A percentile compares a stretch with the other conserved stretches of the same genome.
Conservation (phyloP, 2,113 vertebrate species). For the Leucosticte australis region DNA sequence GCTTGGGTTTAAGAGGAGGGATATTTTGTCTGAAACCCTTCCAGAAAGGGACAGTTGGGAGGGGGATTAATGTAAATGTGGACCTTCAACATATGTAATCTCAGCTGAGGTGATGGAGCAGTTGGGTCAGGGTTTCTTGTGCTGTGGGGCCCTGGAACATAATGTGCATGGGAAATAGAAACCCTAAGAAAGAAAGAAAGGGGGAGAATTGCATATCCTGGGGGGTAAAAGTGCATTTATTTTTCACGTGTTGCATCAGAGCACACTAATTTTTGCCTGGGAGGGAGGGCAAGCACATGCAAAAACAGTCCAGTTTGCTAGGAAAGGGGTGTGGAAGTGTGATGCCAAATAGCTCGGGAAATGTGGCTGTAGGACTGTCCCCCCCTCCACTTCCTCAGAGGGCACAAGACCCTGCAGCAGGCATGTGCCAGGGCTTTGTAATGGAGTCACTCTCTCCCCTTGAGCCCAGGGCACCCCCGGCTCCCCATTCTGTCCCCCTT, state of each 20-base stretch:
- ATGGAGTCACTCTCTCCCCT: not conserved
- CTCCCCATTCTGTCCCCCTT: not conserved
- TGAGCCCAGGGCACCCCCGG: not conserved
- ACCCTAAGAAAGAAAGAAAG: not conserved
- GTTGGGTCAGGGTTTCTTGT: not conserved
- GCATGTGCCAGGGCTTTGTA: not conserved
- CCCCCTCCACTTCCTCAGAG: rapidly evolving
- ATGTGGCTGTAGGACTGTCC: not conserved
- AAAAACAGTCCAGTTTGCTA: not conserved
- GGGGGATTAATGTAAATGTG: not conserved
- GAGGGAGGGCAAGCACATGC: not conserved
- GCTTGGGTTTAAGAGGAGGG: not conserved
- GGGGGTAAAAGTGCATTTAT: not conserved
- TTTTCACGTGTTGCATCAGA: not conserved
- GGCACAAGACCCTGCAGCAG: rapidly evolving
- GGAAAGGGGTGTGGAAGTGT: not conserved
- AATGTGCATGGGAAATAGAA: not conserved
- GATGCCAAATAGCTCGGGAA: not conserved
- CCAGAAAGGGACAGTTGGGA: not conserved
- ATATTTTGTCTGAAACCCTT: not conserved
- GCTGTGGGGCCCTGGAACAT: not conserved
- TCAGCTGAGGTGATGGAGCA: not conserved
- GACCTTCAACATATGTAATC: not conserved
- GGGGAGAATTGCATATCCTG: not conserved
- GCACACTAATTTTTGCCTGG: not conserved